Base-by-base conservation (phyloP, 2,888 invertebrate species). In the Thecophora atra region DNA sequence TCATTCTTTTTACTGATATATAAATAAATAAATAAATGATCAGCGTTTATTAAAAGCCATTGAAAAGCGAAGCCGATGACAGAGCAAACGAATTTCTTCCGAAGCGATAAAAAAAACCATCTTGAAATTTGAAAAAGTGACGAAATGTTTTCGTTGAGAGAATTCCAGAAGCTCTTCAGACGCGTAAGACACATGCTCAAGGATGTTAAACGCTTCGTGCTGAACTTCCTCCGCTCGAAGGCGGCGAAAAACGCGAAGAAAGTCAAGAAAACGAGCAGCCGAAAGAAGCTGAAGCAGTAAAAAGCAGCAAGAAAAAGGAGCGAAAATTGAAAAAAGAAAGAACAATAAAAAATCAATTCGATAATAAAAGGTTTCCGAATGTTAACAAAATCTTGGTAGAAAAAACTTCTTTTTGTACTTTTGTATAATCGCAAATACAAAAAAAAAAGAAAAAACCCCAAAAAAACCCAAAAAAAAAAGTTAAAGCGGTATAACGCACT, bases 381-480 rank as follows among this genome's bases (percentile, higher is more conserved):
- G 15, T 24, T 42, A 64, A 64, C 37, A 47, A 54, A 60, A 63
- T 64, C 37, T 21, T 54, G 54, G 24, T 11, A 62, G 17, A 52
- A 8, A 21, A 71, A 44, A 51, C 19, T 62, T 24, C 17, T 37
- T 37, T n/a, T n/a, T n/a, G n/a, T n/a, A n/a, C n/a, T n/a, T n/a
- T n/a, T n/a, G n/a, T n/a, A n/a, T n/a, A n/a, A n/a, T n/a, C n/a
- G n/a, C n/a, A n/a, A n/a, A n/a, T n/a, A n/a, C n/a, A n/a, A n/a
- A 37, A 37, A 60, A 30, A 65, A 70, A 19, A 28, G 7, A 28
- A 58, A 26, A 44, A 26, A 68, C n/a, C 52, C 28, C 15, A 71
- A 54, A 54, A 68, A 71, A 63, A 56, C 42, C 15, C 3, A 19
- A 44, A 28, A 67, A 72, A 24, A 71, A 62, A 60, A 67, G 67